phyloP scores from a whole-genome alignment of 2,113 vertebrate genomes.

The Emydocephalus ijimae region DNA sequence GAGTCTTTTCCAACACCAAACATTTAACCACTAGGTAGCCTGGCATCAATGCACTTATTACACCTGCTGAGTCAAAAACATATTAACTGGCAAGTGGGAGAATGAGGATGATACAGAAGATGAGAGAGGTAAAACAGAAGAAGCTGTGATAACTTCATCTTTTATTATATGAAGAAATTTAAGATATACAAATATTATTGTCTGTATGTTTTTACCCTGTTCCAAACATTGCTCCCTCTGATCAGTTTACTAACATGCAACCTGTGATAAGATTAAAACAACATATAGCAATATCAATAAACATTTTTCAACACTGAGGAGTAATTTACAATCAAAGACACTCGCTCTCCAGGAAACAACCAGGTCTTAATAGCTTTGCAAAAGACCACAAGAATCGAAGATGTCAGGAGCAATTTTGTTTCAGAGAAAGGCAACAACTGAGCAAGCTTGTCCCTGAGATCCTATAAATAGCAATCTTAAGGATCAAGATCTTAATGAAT shows the following conservation, averaged over 20 bases:
- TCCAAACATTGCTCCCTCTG: not conserved
- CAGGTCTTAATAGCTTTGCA: not conserved
- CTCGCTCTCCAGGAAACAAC: not conserved
- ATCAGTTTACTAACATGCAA: not conserved
- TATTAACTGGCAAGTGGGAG: not conserved
- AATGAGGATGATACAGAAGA: not conserved
- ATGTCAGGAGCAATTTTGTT: not conserved
- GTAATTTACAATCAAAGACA: not conserved
- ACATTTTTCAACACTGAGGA: not conserved
- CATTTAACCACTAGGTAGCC: not conserved
- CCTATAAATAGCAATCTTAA: not conserved
- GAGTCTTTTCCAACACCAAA: not conserved
- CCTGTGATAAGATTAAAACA: not conserved
- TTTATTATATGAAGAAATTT: not conserved
- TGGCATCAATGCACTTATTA: not conserved
- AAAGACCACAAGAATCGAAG: not conserved
- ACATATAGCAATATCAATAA: not conserved
- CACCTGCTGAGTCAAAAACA: not conserved
- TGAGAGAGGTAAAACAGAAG: not conserved
- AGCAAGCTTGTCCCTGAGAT: not conserved
- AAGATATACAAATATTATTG: not conserved
- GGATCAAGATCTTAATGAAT: not conserved
- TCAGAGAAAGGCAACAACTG: no score
- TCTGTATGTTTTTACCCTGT: not conserved
- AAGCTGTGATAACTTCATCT: not conserved